A percentile compares a stretch with the other conserved stretches of the same genome.
phyloP scores from a whole-genome alignment of 2,113 vertebrate genomes.

The Pontoporia blainvillei region DNA sequence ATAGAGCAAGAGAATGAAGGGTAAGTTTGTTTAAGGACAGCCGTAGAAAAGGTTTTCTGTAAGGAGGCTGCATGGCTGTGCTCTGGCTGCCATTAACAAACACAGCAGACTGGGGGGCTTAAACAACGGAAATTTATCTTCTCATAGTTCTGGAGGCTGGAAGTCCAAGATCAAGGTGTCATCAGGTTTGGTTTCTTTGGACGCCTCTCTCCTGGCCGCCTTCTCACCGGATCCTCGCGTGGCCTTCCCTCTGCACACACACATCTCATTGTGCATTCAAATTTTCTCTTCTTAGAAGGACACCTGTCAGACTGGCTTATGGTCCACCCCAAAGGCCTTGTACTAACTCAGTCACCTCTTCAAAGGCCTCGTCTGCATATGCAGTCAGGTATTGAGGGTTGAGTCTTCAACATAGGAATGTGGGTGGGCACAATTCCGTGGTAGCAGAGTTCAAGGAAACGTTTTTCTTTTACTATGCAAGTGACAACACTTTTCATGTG shows the following conservation, averaged over 20 bases:
- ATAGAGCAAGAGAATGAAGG: background rate
- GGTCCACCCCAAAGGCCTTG: background rate
- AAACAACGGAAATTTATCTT: background rate
- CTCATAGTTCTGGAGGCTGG: background rate
- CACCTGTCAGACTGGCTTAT: background rate
- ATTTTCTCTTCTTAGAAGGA: background rate
- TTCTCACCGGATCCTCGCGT: fast-evolving
- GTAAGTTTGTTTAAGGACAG: background rate
- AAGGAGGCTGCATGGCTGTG: background rate
- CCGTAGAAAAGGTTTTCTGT: background rate
- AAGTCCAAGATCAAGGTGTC: background rate
- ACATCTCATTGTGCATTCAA: background rate
- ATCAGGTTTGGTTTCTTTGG: background rate
- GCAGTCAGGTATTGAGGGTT: background rate
- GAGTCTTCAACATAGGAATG: background rate
- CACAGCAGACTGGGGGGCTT: background rate
- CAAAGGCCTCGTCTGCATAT: background rate
- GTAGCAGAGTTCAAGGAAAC: background rate
- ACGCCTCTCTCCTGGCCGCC: background rate
- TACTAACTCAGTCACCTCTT: background rate
- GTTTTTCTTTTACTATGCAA: background rate
- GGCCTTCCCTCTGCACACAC: background rate
- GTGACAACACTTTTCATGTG: background rate
- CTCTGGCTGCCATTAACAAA: background rate
- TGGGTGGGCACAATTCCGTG: background rate